Percentiles rank a stretch among this genome's conserved stretches.
Evolutionary conservation across 2,113 vertebrate genomes (phyloP).

Genomic region (Amblyopsis rosae): DNA sequence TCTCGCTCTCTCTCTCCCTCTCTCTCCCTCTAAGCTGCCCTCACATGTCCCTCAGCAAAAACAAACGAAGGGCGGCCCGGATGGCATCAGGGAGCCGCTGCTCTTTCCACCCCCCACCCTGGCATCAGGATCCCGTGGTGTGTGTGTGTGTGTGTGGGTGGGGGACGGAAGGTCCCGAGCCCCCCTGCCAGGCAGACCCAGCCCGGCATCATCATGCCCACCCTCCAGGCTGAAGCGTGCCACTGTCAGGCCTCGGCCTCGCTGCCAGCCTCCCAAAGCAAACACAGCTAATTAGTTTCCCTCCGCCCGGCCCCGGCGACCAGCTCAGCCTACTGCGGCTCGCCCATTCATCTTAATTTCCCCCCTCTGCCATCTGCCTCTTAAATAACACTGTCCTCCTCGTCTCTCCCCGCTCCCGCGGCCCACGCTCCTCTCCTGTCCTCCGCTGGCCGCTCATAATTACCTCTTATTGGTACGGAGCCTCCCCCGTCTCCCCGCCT

Average conservation of each 20-base stretch:
- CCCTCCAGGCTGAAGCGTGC: conserved; percentile 72
- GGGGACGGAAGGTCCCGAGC: conserved; percentile 19
- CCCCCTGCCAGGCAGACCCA: conserved; percentile 26
- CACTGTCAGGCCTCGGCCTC: conserved; percentile 70
- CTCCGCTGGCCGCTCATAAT: conserved; percentile 72
- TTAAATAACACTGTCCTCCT: conserved; percentile 75
- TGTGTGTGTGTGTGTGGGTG: conserved; percentile 34
- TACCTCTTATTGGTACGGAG: conserved; percentile 72
- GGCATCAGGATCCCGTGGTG: conserved; percentile 22
- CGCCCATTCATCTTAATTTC: conserved; percentile 82
- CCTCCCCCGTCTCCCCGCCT: conserved; percentile 43
- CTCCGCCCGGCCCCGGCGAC: conserved; percentile 73
- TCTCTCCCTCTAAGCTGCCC: conserved; percentile 62
- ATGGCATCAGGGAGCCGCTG: conserved; percentile 64
- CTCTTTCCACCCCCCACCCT: conserved; percentile 19
- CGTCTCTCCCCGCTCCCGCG: conserved; percentile 65
- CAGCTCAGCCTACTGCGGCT: conserved; percentile 75
- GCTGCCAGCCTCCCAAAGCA: conserved; percentile 77
- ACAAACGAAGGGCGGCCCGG: conserved; percentile 70
- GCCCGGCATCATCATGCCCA: conserved; percentile 27
- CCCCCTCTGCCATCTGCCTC: conserved; percentile 77
- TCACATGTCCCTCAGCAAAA: conserved; percentile 73
- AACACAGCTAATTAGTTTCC: conserved; percentile 84
- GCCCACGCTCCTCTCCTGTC: conserved; percentile 66
- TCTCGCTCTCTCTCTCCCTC: too few species aligned